These are phyloP conservation scores for Oeneis ivallda DNA, from an alignment of 2,888 invertebrate species.

Conservation along the genomic window DNA sequence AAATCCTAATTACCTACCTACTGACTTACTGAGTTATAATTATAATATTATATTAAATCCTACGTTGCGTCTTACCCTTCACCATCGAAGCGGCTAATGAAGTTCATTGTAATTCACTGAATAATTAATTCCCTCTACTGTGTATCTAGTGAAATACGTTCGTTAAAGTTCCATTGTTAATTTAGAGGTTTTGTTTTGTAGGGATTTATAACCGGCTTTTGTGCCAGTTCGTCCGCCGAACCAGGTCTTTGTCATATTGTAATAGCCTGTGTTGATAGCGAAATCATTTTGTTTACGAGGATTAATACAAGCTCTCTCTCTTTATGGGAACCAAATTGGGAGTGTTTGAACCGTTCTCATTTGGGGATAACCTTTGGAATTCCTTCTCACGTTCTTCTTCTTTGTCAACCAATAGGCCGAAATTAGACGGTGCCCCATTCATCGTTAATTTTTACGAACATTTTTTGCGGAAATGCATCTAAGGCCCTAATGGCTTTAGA, in stretches of 20 bases:
- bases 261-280: slow-evolving; percentile 37
- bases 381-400: not conserved
- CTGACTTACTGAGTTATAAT: not conserved
- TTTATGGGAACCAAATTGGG: slow-evolving; percentile 12
- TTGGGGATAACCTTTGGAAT: not conserved
- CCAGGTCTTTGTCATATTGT: slow-evolving; percentile 38
- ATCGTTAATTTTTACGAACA: too few relatives aligned
- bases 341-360: slow-evolving; percentile 6
- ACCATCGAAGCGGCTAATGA: slow-evolving; percentile 37
- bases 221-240: slow-evolving; percentile 32
- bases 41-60: too few relatives aligned
- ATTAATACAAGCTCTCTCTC: slow-evolving; percentile 26
- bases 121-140: slow-evolving; percentile 41
- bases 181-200: slow-evolving; percentile 39
- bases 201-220: slow-evolving; percentile 39
- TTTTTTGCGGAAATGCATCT: too few relatives aligned
- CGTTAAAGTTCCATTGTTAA: slow-evolving; percentile 42
- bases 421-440: too few relatives aligned
- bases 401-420: too few relatives aligned
- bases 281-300: slow-evolving; percentile 31
- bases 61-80: not conserved
- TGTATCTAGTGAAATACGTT: slow-evolving; percentile 42
- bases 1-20: not conserved
- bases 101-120: slow-evolving; percentile 28
- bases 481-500: too few relatives aligned